Percentiles rank a stretch among this genome's conserved stretches.
These are phyloP conservation scores for Lordiphosa clarofinis DNA, from an alignment of 1,140 invertebrate species.

Conservation along the genomic window DNA sequence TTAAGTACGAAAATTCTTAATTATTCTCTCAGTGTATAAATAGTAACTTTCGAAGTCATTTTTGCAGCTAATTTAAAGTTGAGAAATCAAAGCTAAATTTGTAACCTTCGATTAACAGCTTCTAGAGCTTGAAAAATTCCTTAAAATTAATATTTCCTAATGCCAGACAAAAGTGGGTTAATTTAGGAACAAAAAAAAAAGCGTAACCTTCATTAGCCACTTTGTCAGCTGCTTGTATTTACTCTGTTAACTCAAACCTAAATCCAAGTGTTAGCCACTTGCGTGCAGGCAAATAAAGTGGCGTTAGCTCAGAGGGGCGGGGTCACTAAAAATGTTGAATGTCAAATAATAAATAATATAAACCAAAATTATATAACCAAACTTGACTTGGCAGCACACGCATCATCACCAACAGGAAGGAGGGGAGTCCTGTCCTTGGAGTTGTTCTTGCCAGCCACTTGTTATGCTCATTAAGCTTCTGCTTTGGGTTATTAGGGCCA, in stretches of 20 bases:
- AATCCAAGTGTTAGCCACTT: constrained; percentile 27
- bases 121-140: too few relatives aligned
- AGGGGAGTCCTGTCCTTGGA: not conserved
- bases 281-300: constrained; percentile 32
- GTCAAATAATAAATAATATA: constrained; percentile 55
- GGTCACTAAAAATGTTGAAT: constrained; percentile 34
- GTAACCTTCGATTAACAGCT: too few relatives aligned
- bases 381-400: constrained; percentile 19
- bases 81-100: too few relatives aligned
- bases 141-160: too few relatives aligned
- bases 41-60: too few relatives aligned
- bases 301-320: not conserved
- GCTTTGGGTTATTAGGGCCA: constrained; percentile 75
- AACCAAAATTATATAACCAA: constrained; percentile 34
- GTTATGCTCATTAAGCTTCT: constrained; percentile 66
- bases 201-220: constrained; percentile 17
- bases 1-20: too few relatives aligned
- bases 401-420: constrained; percentile 16
- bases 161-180: too few relatives aligned
- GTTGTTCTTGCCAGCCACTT: constrained; percentile 57
- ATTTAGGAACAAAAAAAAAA: too few relatives aligned
- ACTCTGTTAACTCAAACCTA: constrained; percentile 35
- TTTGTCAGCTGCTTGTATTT: constrained; percentile 25
- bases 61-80: too few relatives aligned
- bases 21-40: too few relatives aligned